These are phyloP conservation scores for Drosophila miranda DNA, from an alignment of 1,140 invertebrate species.

Conservation along the genomic window DNA sequence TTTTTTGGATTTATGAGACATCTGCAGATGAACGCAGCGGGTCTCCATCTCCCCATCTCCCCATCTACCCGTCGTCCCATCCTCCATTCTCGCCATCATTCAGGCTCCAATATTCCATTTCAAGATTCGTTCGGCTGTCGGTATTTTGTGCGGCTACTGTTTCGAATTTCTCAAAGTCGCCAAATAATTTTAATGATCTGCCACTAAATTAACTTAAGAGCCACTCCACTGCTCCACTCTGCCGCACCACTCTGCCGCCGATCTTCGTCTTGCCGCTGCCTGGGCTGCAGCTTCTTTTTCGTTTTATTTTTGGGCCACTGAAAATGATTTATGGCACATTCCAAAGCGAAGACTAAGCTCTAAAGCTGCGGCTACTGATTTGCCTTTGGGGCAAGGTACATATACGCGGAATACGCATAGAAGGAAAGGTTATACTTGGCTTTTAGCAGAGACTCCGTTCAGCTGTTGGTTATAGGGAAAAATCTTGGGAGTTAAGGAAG, in stretches of 20 bases:
- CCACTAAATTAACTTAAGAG: slow-evolving; percentile 63
- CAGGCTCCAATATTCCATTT: slow-evolving; percentile 56
- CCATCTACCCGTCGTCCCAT: background rate
- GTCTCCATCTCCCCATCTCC: slow-evolving; percentile 27
- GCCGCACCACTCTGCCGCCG: too few relatives aligned
- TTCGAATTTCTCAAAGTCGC: slow-evolving; percentile 69
- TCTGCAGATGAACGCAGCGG: slow-evolving; percentile 55
- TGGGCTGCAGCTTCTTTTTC: background rate
- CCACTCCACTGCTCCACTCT: slow-evolving; percentile 13
- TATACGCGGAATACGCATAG: background rate
- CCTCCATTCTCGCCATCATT: slow-evolving; percentile 32
- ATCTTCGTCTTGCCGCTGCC: background rate
- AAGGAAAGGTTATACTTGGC: too few relatives aligned
- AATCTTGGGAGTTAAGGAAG: too few relatives aligned
- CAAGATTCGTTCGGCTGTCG: slow-evolving; percentile 75
- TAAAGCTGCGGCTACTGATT: slow-evolving; percentile 41
- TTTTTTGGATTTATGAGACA: slow-evolving; percentile 50
- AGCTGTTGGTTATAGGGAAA: background rate
- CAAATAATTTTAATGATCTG: slow-evolving; percentile 62
- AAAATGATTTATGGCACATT: slow-evolving; percentile 58
- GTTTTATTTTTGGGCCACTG: slow-evolving; percentile 28
- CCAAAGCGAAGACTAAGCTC: slow-evolving; percentile 38
- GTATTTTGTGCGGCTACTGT: slow-evolving; percentile 73
- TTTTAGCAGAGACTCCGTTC: background rate
- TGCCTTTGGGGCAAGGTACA: slow-evolving; percentile 2